phyloP scores from a whole-genome alignment of 2,113 vertebrate genomes.

The Ochotona curzoniae region DNA sequence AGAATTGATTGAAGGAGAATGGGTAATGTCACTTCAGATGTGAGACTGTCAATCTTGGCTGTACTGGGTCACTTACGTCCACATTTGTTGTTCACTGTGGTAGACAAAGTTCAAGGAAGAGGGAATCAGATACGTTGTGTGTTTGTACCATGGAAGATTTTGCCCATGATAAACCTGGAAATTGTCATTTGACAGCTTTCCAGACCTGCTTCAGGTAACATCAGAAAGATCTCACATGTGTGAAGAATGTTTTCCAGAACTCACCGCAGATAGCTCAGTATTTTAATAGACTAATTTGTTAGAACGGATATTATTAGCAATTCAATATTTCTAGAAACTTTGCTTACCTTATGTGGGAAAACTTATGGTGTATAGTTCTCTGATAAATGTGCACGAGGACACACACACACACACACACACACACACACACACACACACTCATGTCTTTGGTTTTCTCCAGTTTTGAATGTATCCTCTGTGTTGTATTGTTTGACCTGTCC shows the following conservation, averaged over 20 bases:
- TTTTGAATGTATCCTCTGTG: background rate
- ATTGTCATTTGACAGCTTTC: background rate
- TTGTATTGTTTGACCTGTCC: background rate
- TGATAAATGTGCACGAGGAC: background rate
- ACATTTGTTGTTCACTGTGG: background rate
- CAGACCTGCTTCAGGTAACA: background rate
- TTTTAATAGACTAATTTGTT: background rate
- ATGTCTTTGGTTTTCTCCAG: background rate
- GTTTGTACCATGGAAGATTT: background rate
- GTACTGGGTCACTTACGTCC: no score
- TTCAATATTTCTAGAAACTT: background rate
- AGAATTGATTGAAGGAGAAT: background rate
- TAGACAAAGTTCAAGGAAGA: background rate
- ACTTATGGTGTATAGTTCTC: background rate
- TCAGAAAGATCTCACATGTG: background rate
- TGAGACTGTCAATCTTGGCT: background rate
- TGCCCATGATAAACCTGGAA: background rate
- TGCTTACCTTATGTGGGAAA: background rate
- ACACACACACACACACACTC: no score
- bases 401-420: background rate
- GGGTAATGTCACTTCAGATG: background rate
- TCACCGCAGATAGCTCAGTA: background rate
- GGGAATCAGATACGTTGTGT: accelerated
- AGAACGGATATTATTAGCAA: background rate
- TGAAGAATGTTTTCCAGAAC: slow-evolving; percentile 12